phyloP scores from a whole-genome alignment of 2,888 invertebrate genomes.

The Pseudococcus longispinus region DNA sequence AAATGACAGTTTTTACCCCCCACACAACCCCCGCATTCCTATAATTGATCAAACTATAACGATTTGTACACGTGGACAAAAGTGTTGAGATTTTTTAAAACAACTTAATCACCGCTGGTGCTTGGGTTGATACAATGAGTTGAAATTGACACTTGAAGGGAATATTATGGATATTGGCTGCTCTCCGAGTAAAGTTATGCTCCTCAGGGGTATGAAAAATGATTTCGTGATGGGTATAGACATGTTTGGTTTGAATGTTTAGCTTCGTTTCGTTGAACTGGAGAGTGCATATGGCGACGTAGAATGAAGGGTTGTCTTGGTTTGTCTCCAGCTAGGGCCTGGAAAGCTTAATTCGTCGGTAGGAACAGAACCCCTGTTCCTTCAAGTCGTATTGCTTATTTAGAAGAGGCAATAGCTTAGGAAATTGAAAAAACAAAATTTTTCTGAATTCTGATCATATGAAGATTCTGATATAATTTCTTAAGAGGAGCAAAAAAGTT shows the following conservation, averaged over 20 bases:
- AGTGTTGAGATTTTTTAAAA: constrained; percentile 2
- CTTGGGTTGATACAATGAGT: neutral
- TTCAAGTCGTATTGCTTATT: too few species aligned
- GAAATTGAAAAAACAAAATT: too few species aligned
- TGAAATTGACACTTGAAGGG: neutral
- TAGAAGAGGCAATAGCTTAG: too few species aligned
- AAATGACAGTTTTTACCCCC: constrained; percentile 2
- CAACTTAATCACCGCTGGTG: neutral
- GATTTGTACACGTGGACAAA: neutral
- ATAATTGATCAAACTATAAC: neutral
- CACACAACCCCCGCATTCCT: neutral
- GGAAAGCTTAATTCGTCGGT: too few species aligned
- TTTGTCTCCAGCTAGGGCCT: too few species aligned
- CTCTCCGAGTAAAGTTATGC: neutral
- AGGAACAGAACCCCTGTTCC: too few species aligned
- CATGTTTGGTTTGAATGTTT: neutral
- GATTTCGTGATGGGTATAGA: neutral
- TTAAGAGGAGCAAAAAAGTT: too few species aligned
- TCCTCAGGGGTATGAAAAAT: neutral
- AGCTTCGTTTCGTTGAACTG: too few species aligned
- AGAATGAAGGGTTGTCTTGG: too few species aligned
- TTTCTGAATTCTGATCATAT: too few species aligned
- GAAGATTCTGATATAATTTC: too few species aligned
- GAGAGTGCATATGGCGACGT: too few species aligned
- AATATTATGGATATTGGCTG: neutral